Evolutionary conservation across 2,797 vertebrate genomes (phyloP).

Genomic region (Smutsia temminckii): DNA sequence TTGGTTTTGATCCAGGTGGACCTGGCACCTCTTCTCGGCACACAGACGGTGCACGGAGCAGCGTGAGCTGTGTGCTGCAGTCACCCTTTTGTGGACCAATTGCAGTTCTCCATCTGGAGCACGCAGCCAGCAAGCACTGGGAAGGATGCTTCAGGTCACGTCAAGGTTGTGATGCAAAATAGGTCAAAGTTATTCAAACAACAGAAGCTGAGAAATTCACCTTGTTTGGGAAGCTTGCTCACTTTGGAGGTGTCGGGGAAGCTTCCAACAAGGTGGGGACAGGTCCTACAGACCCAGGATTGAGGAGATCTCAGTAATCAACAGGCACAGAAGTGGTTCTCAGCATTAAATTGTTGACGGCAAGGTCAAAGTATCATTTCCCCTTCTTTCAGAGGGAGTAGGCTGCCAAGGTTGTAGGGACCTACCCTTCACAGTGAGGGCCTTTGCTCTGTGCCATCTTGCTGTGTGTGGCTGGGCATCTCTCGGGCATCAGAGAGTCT

Average conservation of each 20-base stretch:
- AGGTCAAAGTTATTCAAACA: slow-evolving; percentile 3
- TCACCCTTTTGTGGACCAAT: neutral
- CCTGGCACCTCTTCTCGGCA: neutral
- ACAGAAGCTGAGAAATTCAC: neutral
- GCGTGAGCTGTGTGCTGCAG: neutral
- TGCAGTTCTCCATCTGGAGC: neutral
- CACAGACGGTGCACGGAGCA: accelerated
- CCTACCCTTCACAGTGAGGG: neutral
- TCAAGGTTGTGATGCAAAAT: neutral
- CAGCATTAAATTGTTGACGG: accelerated
- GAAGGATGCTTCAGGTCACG: neutral
- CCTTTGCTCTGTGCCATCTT: neutral
- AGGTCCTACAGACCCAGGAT: neutral
- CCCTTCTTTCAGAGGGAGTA: neutral
- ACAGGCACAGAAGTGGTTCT: neutral
- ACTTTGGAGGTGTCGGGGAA: accelerated
- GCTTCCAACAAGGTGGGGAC: neutral
- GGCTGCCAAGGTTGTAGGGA: neutral
- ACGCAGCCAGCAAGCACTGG: neutral
- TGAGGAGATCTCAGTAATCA: neutral
- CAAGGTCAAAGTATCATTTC: neutral
- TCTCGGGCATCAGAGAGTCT: neutral
- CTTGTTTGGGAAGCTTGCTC: neutral
- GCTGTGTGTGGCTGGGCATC: neutral
- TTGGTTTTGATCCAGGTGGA: neutral